Evolutionary conservation across 2,888 invertebrate genomes (phyloP).

Genomic region (Eueremaeus valkanovi): DNA sequence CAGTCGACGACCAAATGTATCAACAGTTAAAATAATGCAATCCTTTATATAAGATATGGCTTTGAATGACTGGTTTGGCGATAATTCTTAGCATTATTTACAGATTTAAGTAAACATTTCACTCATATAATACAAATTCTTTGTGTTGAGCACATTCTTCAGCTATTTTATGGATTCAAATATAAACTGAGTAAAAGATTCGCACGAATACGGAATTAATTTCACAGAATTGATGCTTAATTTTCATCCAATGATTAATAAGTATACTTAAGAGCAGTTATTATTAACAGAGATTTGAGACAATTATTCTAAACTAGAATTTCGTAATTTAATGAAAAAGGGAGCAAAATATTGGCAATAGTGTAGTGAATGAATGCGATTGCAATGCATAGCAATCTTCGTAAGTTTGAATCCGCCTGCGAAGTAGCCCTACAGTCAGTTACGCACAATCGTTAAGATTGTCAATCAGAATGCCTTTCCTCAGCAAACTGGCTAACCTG

Average conservation of each 20-base stretch:
- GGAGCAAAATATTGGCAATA: neutral
- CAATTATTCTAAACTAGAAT: no score
- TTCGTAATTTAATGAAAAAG: neutral
- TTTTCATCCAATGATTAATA: no score
- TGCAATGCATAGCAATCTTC: neutral
- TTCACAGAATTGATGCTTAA: no score
- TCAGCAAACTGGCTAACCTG: no score
- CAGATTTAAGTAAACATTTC: neutral
- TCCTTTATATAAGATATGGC: no score
- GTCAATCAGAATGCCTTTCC: neutral
- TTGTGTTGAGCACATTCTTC: no score
- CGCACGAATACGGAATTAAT: no score
- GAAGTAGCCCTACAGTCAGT: neutral
- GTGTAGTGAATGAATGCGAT: neutral
- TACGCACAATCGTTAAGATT: slow-evolving; percentile 10
- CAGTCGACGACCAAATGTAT: neutral
- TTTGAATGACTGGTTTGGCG: neutral
- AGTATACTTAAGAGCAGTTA: no score
- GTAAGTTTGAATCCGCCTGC: neutral
- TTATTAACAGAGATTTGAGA: no score
- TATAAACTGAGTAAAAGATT: no score
- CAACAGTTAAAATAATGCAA: no score
- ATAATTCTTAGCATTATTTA: neutral
- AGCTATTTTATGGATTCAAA: no score
- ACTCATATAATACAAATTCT: neutral